These are phyloP conservation scores for Hypsopygia costalis DNA, from an alignment of 2,888 invertebrate species.

Conservation along the genomic window DNA sequence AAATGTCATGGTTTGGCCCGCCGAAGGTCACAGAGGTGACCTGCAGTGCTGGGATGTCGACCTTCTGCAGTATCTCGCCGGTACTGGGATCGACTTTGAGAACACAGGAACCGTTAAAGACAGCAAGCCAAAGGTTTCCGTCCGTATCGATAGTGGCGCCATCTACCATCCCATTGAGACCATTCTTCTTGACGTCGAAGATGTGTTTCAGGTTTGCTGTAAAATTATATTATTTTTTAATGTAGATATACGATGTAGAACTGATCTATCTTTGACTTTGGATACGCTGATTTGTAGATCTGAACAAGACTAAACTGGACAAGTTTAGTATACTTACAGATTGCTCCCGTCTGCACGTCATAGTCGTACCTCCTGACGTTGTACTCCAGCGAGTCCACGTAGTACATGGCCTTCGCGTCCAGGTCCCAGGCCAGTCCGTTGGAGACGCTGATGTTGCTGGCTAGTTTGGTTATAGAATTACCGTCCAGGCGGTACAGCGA, in stretches of 20 bases:
- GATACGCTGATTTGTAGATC: too few species aligned
- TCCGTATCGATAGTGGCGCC: conserved; percentile 89
- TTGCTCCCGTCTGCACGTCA: conserved; percentile 82
- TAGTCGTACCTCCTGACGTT: conserved; percentile 87
- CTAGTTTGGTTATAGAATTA: conserved; percentile 28
- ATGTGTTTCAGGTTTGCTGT: conserved; percentile 81
- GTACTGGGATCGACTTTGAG: conserved; percentile 75
- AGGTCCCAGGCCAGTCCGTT: conserved; percentile 90
- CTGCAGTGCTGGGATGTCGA: conserved; percentile 80
- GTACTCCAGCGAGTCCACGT: conserved; percentile 84
- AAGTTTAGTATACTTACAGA: conserved; percentile 70
- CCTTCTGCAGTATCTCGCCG: conserved; percentile 77
- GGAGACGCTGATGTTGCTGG: conserved; percentile 77
- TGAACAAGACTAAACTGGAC: too few species aligned
- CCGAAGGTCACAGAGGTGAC: conserved; percentile 88
- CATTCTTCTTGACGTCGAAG: conserved; percentile 77
- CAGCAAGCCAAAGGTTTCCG: conserved; percentile 88
- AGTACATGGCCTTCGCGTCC: conserved; percentile 84
- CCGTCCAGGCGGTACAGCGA: conserved; percentile 66
- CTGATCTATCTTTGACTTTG: too few species aligned
- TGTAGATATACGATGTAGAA: too few species aligned
- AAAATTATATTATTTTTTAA: conserved; percentile 23
- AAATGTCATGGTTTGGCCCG: conserved; percentile 83
- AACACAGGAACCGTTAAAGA: conserved; percentile 82
- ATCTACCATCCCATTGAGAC: conserved; percentile 77